phyloP scores from a whole-genome alignment of 2,888 invertebrate species.

The Mythimna albipuncta region DNA sequence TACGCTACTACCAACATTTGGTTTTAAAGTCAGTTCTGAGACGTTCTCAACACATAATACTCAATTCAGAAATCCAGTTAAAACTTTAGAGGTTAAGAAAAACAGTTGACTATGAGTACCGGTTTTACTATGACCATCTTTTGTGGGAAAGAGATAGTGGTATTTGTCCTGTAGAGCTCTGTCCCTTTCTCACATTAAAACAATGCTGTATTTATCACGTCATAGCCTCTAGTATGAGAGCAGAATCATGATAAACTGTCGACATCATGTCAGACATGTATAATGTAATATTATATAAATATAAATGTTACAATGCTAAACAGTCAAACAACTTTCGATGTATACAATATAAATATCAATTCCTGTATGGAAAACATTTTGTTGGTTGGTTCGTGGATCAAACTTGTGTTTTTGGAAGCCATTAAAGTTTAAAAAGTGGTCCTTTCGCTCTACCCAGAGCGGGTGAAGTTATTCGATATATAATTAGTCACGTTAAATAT shows the following conservation, averaged over 20 bases:
- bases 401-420: slow-evolving; percentile 22
- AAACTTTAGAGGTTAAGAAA: background rate
- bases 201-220: background rate
- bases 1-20: too few species aligned
- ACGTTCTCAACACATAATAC: too few species aligned
- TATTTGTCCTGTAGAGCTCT: background rate
- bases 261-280: slow-evolving; percentile 53
- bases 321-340: slow-evolving; percentile 70
- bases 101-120: background rate
- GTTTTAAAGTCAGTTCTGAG: too few species aligned
- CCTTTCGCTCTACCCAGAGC: too few species aligned
- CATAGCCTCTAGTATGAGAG: slow-evolving; percentile 1
- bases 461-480: too few species aligned
- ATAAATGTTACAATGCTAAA: slow-evolving; percentile 57
- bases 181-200: background rate
- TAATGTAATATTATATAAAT: slow-evolving; percentile 35
- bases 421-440: background rate
- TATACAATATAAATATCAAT: slow-evolving; percentile 69
- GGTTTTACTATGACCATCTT: background rate
- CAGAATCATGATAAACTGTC: slow-evolving; percentile 19
- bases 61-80: too few species aligned
- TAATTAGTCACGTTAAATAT: too few species aligned
- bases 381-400: slow-evolving; percentile 18
- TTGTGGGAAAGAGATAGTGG: background rate
- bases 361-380: slow-evolving; percentile 57